These are phyloP conservation scores for Gadopsis marmoratus DNA, from an alignment of 2,797 vertebrate genomes.

Conservation along the genomic window DNA sequence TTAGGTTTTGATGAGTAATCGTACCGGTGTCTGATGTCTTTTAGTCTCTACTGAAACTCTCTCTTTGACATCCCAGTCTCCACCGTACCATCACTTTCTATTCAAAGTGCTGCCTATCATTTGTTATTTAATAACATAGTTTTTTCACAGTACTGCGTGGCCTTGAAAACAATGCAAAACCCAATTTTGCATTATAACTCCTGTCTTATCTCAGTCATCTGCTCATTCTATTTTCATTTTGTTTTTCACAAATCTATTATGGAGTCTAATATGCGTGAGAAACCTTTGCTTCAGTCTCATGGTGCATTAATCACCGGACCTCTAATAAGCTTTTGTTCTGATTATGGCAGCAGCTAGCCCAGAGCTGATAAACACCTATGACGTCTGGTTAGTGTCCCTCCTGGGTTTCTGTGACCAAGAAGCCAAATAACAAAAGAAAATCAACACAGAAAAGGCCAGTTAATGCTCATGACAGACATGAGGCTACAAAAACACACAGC, in stretches of 20 bases:
- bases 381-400: constrained; percentile 68
- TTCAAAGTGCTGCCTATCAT: constrained; percentile 39
- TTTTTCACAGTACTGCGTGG: constrained; percentile 15
- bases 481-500: constrained; percentile 42
- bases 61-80: constrained; percentile 28
- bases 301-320: constrained; percentile 75
- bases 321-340: constrained; percentile 74
- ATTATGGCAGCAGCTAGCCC: constrained; percentile 67
- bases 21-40: constrained; percentile 22
- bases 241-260: constrained; percentile 70
- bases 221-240: constrained; percentile 49
- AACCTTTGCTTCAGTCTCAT: constrained; percentile 59
- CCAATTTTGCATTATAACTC: constrained; percentile 51
- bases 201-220: constrained; percentile 47
- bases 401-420: constrained; percentile 51
- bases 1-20: constrained; percentile 53
- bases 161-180: constrained; percentile 44
- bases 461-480: constrained; percentile 49
- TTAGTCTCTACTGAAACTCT: constrained; percentile 30
- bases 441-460: constrained; percentile 63
- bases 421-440: constrained; percentile 65
- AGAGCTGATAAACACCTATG: constrained; percentile 78
- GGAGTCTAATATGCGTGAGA: constrained; percentile 71
- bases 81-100: constrained; percentile 32
- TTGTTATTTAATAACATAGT: constrained; percentile 34